phyloP scores from a whole-genome alignment of 1,140 invertebrate species.

The Bombus huntii region DNA sequence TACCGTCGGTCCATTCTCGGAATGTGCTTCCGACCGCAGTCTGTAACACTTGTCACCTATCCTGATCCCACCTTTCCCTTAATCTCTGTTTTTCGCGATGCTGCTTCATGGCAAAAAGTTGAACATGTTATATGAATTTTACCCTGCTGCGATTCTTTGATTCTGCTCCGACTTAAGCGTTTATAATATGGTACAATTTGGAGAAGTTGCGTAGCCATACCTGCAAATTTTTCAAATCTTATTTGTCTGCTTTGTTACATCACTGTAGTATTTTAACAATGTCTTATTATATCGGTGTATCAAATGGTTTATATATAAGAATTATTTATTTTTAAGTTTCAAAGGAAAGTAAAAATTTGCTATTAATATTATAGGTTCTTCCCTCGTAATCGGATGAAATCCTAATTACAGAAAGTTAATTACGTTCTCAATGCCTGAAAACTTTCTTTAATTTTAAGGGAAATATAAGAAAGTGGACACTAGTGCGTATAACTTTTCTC shows the following conservation, averaged over 20 bases:
- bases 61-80: neutral
- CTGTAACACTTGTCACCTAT: constrained; percentile 48
- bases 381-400: too few species aligned
- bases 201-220: too few species aligned
- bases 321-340: neutral
- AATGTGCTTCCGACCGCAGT: constrained; percentile 44
- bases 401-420: too few species aligned
- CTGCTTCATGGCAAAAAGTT: neutral
- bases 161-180: neutral
- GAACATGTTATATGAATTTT: neutral
- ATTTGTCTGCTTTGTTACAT: neutral
- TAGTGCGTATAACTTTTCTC: too few species aligned
- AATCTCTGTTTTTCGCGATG: neutral
- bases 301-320: neutral
- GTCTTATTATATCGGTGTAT: too few species aligned
- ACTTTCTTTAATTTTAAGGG: too few species aligned
- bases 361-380: neutral
- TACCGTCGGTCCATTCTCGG: constrained; percentile 47
- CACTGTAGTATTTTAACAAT: too few species aligned
- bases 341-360: neutral
- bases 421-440: too few species aligned
- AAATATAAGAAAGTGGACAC: too few species aligned
- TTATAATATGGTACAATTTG: too few species aligned
- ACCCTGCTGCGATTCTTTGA: neutral
- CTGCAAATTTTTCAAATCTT: neutral